Percentiles rank a stretch among this genome's conserved stretches.
Evolutionary conservation across 2,113 vertebrate species (phyloP).

Genomic region (Podiceps cristatus): DNA sequence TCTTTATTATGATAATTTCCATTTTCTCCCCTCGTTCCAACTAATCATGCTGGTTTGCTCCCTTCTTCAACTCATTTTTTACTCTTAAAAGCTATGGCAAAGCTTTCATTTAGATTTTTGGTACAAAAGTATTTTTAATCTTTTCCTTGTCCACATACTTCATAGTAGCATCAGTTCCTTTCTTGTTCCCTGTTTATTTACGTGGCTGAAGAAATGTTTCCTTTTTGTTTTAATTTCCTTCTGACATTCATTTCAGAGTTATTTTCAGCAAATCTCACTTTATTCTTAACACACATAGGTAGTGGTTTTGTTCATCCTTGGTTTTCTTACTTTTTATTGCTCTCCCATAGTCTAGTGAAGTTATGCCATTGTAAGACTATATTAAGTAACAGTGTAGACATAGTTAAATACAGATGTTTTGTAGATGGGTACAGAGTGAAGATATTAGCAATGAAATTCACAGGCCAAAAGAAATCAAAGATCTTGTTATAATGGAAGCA

Average conservation of each 20-base stretch:
- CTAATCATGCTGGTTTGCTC: neutral
- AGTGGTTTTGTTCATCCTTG: neutral
- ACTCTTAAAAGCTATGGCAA: neutral
- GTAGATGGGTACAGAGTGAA: neutral
- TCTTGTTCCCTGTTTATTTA: neutral
- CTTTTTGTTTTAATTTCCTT: neutral
- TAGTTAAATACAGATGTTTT: neutral
- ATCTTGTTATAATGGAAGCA: conserved; percentile 14
- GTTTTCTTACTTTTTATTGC: neutral
- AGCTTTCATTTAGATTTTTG: neutral
- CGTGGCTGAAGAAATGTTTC: neutral
- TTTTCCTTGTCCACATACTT: neutral
- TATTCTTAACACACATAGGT: neutral
- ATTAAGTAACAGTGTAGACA: neutral
- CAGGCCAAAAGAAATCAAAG: conserved; percentile 42
- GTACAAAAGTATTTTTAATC: neutral
- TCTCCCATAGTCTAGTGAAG: neutral
- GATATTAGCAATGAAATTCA: conserved; percentile 19
- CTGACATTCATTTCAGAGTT: neutral
- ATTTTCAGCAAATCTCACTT: neutral
- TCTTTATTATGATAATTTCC: neutral
- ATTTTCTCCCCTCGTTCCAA: neutral
- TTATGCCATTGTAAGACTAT: neutral
- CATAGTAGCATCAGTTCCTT: neutral
- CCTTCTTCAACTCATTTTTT: neutral